Evolutionary conservation across 2,797 vertebrate genomes (phyloP).

Genomic region (Taeniopygia guttata): DNA sequence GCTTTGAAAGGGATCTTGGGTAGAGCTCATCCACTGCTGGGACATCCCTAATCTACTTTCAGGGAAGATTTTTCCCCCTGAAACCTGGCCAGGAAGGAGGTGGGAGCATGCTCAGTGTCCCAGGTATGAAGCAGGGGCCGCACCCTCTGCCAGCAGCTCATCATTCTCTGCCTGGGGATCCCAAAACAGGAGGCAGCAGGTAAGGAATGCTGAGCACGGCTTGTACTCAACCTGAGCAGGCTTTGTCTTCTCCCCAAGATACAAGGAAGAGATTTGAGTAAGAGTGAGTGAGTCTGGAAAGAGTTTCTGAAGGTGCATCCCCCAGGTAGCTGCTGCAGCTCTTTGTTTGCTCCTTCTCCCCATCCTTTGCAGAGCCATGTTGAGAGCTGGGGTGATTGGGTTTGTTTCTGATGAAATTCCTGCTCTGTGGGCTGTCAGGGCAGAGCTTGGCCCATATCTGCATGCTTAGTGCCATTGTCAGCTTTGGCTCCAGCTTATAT

Average conservation of each 20-base stretch:
- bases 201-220: conserved; percentile 26
- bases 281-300: neutral
- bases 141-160: neutral
- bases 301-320: neutral
- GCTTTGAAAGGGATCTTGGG: neutral
- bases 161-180: neutral
- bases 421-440: neutral
- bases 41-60: neutral
- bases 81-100: neutral
- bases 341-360: neutral
- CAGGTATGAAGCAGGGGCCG: conserved; percentile 3
- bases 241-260: neutral
- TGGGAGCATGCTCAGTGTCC: conserved; percentile 43
- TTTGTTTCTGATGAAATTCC: neutral
- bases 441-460: neutral
- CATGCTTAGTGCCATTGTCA: neutral
- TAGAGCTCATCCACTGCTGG: neutral
- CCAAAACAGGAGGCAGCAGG: conserved; percentile 50
- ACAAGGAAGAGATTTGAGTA: neutral
- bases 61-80: neutral
- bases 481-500: neutral
- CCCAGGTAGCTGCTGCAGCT: neutral
- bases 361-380: conserved; percentile 29
- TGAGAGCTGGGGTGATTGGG: neutral
- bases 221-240: neutral